Conservation (phyloP, 2,797 vertebrate genomes). For the Muscicapa comitata region DNA sequence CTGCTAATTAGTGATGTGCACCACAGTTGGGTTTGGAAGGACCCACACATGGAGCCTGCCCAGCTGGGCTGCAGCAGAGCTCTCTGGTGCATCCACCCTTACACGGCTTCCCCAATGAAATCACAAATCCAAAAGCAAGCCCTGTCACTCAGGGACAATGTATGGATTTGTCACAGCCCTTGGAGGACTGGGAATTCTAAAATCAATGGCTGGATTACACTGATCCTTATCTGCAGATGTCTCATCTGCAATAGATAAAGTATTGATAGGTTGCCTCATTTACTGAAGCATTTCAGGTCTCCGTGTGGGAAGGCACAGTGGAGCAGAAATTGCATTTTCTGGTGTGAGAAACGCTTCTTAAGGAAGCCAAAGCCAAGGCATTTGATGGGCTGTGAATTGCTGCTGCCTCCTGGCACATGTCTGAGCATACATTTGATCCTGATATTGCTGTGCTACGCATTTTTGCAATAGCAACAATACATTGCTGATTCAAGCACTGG, state of each 20-base stretch:
- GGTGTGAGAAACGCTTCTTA: not conserved
- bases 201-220: constrained; percentile 55
- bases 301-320: constrained; percentile 20
- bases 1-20: not conserved
- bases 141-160: not conserved
- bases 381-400: not conserved
- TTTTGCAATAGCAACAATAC: not conserved
- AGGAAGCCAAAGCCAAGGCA: not conserved
- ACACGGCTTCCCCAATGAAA: not conserved
- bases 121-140: constrained; percentile 24
- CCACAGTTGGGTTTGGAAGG: not conserved
- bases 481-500: not conserved
- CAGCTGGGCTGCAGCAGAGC: not conserved
- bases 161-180: constrained; percentile 43
- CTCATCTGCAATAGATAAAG: constrained; percentile 39
- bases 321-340: constrained; percentile 23
- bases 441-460: not conserved
- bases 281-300: not conserved
- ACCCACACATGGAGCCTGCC: not conserved
- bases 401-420: not conserved
- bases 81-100: not conserved
- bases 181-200: constrained; percentile 48
- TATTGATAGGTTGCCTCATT: constrained; percentile 60
- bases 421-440: not conserved
- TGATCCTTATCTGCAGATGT: constrained; percentile 2